phyloP scores from a whole-genome alignment of 2,888 invertebrate species.

The Hipparchia semele region DNA sequence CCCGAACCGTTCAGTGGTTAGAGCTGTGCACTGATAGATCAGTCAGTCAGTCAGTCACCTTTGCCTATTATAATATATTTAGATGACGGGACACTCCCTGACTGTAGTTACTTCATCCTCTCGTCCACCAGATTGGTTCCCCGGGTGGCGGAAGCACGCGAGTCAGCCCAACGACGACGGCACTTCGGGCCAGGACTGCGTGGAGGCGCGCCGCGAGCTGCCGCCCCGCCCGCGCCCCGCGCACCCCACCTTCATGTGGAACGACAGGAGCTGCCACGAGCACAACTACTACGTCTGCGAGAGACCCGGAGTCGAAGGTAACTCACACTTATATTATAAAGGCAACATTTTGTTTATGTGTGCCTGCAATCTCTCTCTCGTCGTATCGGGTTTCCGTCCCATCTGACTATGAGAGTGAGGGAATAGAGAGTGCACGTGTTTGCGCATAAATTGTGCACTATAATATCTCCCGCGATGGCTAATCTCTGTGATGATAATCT shows the following conservation, averaged over 20 bases:
- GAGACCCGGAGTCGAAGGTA: conserved; percentile 86
- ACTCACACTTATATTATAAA: conserved; percentile 41
- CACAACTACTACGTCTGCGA: conserved; percentile 90
- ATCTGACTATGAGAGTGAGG: too few relatives aligned
- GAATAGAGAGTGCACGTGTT: too few relatives aligned
- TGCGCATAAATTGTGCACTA: too few relatives aligned
- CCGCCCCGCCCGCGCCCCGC: conserved; percentile 78
- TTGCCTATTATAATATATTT: too few relatives aligned
- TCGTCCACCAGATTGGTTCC: conserved; percentile 88
- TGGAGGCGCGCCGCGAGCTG: conserved; percentile 87
- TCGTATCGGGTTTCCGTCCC: too few relatives aligned
- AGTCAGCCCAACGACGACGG: conserved; percentile 93
- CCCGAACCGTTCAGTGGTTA: too few relatives aligned
- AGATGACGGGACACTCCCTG: too few relatives aligned
- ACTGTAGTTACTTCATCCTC: background rate
- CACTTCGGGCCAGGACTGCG: conserved; percentile 91
- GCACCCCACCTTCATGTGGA: conserved; percentile 89
- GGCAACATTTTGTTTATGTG: background rate
- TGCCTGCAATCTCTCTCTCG: too few relatives aligned
- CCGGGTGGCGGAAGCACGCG: conserved; percentile 89
- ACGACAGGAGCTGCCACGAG: conserved; percentile 89
- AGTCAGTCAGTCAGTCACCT: too few relatives aligned
- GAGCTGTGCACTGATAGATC: too few relatives aligned
- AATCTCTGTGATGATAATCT: too few relatives aligned
- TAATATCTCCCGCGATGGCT: too few relatives aligned